Evolutionary conservation across 2,797 vertebrate species (phyloP).

Genomic region (Discoglossus pictus): DNA sequence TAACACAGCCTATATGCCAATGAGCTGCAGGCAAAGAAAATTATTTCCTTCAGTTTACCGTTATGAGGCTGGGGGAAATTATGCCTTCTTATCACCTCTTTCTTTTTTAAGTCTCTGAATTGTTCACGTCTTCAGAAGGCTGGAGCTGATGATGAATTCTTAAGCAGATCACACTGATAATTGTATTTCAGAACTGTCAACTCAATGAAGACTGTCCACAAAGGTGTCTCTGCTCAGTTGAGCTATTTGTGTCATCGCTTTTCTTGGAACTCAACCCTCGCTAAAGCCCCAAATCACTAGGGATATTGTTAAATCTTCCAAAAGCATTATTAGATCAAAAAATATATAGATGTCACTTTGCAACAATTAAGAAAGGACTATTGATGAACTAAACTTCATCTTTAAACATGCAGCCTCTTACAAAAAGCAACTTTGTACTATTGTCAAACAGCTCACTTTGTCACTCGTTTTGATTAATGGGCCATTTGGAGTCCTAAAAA

Average conservation of each 20-base stretch:
- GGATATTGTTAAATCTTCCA: conserved; percentile 79
- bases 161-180: conserved; percentile 96
- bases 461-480: conserved; percentile 94
- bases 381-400: conserved; percentile 87
- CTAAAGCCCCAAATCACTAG: conserved; percentile 83
- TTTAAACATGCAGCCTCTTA: conserved; percentile 48
- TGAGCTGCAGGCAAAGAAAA: conserved; percentile 83
- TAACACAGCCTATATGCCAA: conserved; percentile 79
- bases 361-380: conserved; percentile 89
- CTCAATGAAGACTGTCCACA: conserved; percentile 81
- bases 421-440: conserved; percentile 58
- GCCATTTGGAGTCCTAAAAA: conserved; percentile 78
- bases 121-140: conserved; percentile 79
- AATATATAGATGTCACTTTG: conserved; percentile 88
- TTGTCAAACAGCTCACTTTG: conserved; percentile 84
- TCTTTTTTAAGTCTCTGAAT: conserved; percentile 67
- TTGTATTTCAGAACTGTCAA: conserved; percentile 96
- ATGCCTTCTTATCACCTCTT: conserved; percentile 75
- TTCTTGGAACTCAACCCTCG: conserved; percentile 74
- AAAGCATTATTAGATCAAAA: conserved; percentile 89
- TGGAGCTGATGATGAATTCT: conserved; percentile 87
- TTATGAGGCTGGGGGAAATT: conserved; percentile 77
- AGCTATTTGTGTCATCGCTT: conserved; percentile 84
- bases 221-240: conserved; percentile 78
- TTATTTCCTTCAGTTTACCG: conserved; percentile 85